phyloP scores from a whole-genome alignment of 1,140 invertebrate genomes.

The Periplaneta americana region DNA sequence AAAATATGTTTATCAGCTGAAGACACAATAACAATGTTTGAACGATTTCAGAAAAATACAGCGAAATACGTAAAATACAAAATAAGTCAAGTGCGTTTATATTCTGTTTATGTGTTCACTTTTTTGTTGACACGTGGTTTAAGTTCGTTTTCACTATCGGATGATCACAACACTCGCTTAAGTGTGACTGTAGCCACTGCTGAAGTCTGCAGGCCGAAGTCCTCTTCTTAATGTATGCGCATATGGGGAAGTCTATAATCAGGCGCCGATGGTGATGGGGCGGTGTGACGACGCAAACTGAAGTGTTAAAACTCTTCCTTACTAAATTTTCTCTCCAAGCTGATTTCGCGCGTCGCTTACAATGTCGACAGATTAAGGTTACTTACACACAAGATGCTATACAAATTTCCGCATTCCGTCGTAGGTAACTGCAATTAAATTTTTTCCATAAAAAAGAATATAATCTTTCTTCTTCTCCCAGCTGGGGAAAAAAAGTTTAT shows the following conservation, averaged over 20 bases:
- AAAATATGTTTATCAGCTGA: too few relatives aligned
- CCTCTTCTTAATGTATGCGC: neutral
- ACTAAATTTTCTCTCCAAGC: neutral
- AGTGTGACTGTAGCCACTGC: neutral
- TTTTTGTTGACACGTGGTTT: too few relatives aligned
- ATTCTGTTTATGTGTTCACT: too few relatives aligned
- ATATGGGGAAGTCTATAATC: neutral
- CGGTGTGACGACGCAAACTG: neutral
- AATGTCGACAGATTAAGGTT: neutral
- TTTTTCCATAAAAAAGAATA: neutral
- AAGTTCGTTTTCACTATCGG: neutral
- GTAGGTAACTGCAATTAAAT: neutral
- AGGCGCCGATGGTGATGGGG: neutral
- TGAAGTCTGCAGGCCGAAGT: neutral
- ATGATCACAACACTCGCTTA: neutral
- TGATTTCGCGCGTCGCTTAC: neutral
- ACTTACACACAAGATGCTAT: neutral
- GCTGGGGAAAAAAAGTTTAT: neutral
- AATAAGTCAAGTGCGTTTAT: too few relatives aligned
- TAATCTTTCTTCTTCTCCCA: neutral
- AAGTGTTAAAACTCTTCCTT: neutral
- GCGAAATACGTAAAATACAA: too few relatives aligned
- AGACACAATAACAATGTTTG: too few relatives aligned
- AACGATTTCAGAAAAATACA: too few relatives aligned
- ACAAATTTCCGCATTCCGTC: neutral